Base-by-base conservation (phyloP, 1,140 invertebrate species). In the Halesus radiatus region DNA sequence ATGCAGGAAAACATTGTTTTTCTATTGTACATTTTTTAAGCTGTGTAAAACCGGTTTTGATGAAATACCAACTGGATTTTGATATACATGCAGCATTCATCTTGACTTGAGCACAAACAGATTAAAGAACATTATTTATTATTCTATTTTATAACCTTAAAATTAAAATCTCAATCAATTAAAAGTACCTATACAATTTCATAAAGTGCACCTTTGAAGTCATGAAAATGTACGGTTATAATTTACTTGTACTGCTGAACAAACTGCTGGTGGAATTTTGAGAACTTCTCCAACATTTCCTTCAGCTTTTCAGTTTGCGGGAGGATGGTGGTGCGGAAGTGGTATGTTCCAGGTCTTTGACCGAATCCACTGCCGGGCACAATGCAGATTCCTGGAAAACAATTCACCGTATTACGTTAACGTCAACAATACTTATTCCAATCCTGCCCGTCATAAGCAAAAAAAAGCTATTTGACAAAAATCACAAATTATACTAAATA, bases 281-380 rank as follows among this genome's bases (percentile, higher is more conserved):
- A 92, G 86, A 99, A 96, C 85, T 93, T 94, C 26, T 94, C 91
- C 84, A 99, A 90, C 96, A 99, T 98, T 16, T 90, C 89, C 85
- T 94, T 93, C 22, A 99, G 92, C 85, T 95, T 93, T 0, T 95
- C 94, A 1, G 96, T 93, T 84, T 98, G 96, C 7, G 98, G 98
- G 85, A 99, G 88, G 87, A 99, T 99, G n/a, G 94, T 95, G 66
- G 94, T 94, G 88, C 97, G 94, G 90, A 99, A 99, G 88, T 99
- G 98, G 89, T 94, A 98, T 0, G 98, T 99, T 64, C 97, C 97
- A 8, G 95, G 94, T 84, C 90, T 90, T 89, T 99, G 98, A 0
- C 98, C 98, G 88, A 99, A 99, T 15, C 98, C 98, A 82, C 94
- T 95, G 32, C 98, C 98, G 53, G 98, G 95, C 10, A 99, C 97